A percentile compares a stretch with the other conserved stretches of the same genome.
Evolutionary conservation across 1,140 invertebrate species (phyloP).

Genomic region (Drosophila novamexicana): DNA sequence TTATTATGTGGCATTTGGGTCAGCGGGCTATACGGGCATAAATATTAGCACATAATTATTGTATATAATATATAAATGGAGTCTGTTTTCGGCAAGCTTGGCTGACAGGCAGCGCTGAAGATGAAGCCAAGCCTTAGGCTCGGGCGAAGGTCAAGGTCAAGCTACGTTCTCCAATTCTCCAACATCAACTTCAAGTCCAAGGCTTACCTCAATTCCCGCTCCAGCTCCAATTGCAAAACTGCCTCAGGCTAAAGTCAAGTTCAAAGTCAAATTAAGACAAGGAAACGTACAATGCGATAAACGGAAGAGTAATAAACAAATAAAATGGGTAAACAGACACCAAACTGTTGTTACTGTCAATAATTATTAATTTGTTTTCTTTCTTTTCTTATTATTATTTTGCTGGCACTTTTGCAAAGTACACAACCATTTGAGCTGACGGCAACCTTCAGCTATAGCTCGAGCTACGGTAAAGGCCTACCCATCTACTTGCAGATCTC

Average conservation of each 20-base stretch:
- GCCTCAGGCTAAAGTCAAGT: constrained; percentile 39
- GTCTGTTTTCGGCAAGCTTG: constrained; percentile 6
- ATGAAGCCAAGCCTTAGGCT: constrained; percentile 21
- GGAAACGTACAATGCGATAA: constrained; percentile 35
- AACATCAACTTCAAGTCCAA: constrained; percentile 10
- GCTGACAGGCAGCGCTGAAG: constrained; percentile 3
- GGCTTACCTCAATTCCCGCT: neutral
- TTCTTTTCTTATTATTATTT: neutral
- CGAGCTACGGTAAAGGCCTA: constrained; percentile 13
- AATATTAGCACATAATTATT: neutral
- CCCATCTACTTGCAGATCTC: constrained; percentile 4
- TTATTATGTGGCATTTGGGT: constrained; percentile 52
- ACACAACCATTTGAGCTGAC: constrained; percentile 13
- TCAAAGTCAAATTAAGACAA: constrained; percentile 53
- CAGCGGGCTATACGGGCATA: constrained; percentile 23
- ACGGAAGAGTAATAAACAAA: constrained; percentile 48
- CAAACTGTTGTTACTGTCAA: constrained; percentile 16
- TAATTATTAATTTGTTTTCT: constrained; percentile 18
- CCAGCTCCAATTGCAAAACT: constrained; percentile 4
- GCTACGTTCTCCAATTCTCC: constrained; percentile 8
- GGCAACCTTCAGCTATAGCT: constrained; percentile 18
- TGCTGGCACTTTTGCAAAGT: constrained; percentile 3
- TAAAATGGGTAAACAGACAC: constrained; percentile 25
- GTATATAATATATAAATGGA: neutral
- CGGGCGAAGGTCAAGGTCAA: constrained; percentile 46